These are phyloP conservation scores for Adrianichthys oophorus DNA, from an alignment of 2,797 vertebrate genomes.

Conservation along the genomic window DNA sequence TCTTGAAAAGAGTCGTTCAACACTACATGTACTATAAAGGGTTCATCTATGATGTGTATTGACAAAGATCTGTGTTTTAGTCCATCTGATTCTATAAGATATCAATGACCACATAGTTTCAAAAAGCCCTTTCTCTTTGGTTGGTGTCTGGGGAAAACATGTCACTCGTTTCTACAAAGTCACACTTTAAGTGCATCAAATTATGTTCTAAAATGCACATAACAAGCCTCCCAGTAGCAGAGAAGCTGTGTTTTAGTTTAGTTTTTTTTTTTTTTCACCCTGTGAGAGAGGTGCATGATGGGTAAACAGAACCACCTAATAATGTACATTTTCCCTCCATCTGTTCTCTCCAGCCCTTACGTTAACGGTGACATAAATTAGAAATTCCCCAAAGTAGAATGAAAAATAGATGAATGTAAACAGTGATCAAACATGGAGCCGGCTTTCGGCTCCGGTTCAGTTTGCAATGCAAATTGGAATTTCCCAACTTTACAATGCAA, in stretches of 20 bases:
- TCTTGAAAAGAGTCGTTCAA: conserved; percentile 70
- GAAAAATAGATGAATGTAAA: conserved; percentile 6
- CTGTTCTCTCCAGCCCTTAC: conserved; percentile 1
- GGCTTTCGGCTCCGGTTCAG: conserved; percentile 7
- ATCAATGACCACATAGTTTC: conserved; percentile 16
- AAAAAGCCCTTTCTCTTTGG: background rate
- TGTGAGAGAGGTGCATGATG: conserved; percentile 26
- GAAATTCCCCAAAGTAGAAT: conserved; percentile 9
- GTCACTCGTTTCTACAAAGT: background rate
- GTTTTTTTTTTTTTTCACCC: conserved; percentile 15
- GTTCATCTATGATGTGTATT: conserved; percentile 69
- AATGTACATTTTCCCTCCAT: conserved; percentile 18
- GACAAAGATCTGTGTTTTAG: conserved; percentile 71
- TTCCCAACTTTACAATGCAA: conserved; percentile 9
- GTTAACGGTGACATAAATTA: conserved; percentile 14
- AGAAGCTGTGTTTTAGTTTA: background rate
- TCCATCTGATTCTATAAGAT: conserved; percentile 34
- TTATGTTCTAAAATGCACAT: conserved; percentile 8
- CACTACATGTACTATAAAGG: conserved; percentile 54
- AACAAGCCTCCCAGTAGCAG: conserved; percentile 3
- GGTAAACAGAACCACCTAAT: conserved; percentile 31
- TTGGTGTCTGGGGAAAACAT: background rate
- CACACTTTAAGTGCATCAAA: conserved; percentile 16
- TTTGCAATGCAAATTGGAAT: conserved; percentile 6
- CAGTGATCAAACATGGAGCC: conserved; percentile 7